These are phyloP conservation scores for Lerema accius DNA, from an alignment of 1,140 invertebrate species.

Conservation along the genomic window DNA sequence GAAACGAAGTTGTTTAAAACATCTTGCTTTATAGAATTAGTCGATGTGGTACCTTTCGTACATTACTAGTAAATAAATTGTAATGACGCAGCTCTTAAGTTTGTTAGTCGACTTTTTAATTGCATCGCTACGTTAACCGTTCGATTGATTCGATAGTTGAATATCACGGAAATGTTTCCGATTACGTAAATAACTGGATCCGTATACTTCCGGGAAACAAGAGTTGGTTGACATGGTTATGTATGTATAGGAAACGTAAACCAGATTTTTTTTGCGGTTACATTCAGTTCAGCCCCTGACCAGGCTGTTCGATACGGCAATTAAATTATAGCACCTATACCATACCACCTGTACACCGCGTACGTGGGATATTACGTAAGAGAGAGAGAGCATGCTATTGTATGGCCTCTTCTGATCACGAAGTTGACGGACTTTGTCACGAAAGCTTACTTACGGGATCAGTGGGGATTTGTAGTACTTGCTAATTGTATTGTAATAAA, in stretches of 20 bases:
- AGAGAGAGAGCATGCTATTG: conserved; percentile 15
- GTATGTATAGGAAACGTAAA: conserved; percentile 10
- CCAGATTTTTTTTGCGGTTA: conserved; percentile 13
- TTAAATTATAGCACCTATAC: conserved; percentile 28
- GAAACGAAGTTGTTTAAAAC: neutral
- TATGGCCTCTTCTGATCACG: conserved; percentile 19
- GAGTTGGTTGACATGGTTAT: conserved; percentile 15
- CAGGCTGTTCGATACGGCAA: conserved; percentile 19
- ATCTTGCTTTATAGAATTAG: neutral
- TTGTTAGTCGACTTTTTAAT: too few species aligned
- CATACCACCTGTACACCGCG: conserved; percentile 12
- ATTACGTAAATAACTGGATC: conserved; percentile 13
- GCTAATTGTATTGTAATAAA: too few species aligned
- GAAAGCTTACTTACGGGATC: too few species aligned
- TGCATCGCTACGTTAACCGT: too few species aligned
- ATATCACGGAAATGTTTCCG: conserved; percentile 15
- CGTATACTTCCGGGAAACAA: conserved; percentile 13
- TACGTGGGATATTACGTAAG: conserved; percentile 14
- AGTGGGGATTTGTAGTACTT: too few species aligned
- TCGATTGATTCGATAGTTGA: neutral
- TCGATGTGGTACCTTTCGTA: too few species aligned
- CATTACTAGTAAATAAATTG: too few species aligned
- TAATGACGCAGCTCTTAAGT: too few species aligned
- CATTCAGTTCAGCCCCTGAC: conserved; percentile 1
- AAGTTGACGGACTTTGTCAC: too few species aligned